A percentile compares a stretch with the other conserved stretches of the same genome.
phyloP scores from a whole-genome alignment of 2,888 invertebrate species.

The Agrotis segetum region DNA sequence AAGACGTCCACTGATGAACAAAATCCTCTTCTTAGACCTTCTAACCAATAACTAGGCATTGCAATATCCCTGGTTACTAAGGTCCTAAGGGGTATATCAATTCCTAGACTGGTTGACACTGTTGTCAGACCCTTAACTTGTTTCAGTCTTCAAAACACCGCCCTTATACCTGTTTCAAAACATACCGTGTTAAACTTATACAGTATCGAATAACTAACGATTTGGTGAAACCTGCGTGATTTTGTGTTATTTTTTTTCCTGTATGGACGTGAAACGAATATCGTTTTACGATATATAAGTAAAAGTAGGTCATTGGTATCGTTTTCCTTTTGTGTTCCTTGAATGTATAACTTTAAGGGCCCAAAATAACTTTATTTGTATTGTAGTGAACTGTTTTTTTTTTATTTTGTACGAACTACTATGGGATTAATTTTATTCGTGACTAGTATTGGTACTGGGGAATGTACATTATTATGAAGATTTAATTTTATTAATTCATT shows the following conservation, averaged over 20 bases:
- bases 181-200: not conserved
- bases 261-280: constrained; percentile 18
- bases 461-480: too few relatives aligned
- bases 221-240: constrained; percentile 12
- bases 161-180: not conserved
- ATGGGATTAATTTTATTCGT: not conserved
- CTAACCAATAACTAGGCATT: too few relatives aligned
- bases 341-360: constrained; percentile 4
- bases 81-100: too few relatives aligned
- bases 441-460: too few relatives aligned
- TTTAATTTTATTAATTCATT: too few relatives aligned
- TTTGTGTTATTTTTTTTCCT: constrained; percentile 7
- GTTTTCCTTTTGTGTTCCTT: constrained; percentile 1
- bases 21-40: too few relatives aligned
- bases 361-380: not conserved
- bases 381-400: not conserved
- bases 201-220: constrained; percentile 22
- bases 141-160: not conserved
- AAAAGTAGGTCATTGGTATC: constrained; percentile 20
- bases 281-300: constrained; percentile 30
- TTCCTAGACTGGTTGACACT: too few relatives aligned
- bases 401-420: not conserved
- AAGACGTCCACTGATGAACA: too few relatives aligned
- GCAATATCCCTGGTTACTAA: too few relatives aligned
- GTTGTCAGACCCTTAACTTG: too few relatives aligned